Percentiles rank a stretch among this genome's conserved stretches.
Conservation (phyloP, 2,888 invertebrate genomes). For the Stenichneumon culpator region DNA sequence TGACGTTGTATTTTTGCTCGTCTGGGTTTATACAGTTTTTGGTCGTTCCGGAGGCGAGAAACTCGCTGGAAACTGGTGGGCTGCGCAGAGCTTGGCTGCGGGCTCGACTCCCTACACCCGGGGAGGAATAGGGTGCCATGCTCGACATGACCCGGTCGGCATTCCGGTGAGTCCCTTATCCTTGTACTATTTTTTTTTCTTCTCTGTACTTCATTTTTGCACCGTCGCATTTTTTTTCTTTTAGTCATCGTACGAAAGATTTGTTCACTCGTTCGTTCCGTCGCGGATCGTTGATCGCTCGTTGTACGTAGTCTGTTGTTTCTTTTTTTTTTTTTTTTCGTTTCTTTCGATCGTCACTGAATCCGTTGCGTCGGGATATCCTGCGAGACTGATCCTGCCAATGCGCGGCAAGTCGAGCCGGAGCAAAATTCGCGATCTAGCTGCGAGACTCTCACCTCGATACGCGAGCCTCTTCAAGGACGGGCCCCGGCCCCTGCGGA, state of each 20-base stretch:
- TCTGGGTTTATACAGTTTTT: neutral
- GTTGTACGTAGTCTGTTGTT: neutral
- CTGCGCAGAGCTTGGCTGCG: constrained; percentile 47
- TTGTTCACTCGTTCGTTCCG: too few relatives aligned
- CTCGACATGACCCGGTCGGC: constrained; percentile 83
- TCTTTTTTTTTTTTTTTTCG: neutral
- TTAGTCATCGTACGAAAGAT: too few relatives aligned
- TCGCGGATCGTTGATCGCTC: neutral
- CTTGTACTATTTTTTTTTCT: constrained; percentile 23
- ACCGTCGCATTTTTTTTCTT: constrained; percentile 8
- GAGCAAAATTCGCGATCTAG: neutral
- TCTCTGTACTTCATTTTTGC: constrained; percentile 16
- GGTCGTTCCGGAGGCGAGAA: neutral
- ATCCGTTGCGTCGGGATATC: constrained; percentile 3
- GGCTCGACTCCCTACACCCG: constrained; percentile 66
- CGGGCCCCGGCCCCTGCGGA: constrained; percentile 24
- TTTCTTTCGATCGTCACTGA: neutral
- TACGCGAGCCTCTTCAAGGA: constrained; percentile 41
- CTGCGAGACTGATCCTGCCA: constrained; percentile 9
- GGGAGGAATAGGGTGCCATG: constrained; percentile 72
- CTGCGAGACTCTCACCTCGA: constrained; percentile 21
- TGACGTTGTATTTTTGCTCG: neutral
- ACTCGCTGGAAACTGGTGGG: constrained; percentile 37
- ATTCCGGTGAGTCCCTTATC: constrained; percentile 81
- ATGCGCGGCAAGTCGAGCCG: constrained; percentile 5